A percentile compares a stretch with the other conserved stretches of the same genome.
These are phyloP conservation scores for Taphrorychus bicolor DNA, from an alignment of 2,888 invertebrate genomes.

Conservation along the genomic window DNA sequence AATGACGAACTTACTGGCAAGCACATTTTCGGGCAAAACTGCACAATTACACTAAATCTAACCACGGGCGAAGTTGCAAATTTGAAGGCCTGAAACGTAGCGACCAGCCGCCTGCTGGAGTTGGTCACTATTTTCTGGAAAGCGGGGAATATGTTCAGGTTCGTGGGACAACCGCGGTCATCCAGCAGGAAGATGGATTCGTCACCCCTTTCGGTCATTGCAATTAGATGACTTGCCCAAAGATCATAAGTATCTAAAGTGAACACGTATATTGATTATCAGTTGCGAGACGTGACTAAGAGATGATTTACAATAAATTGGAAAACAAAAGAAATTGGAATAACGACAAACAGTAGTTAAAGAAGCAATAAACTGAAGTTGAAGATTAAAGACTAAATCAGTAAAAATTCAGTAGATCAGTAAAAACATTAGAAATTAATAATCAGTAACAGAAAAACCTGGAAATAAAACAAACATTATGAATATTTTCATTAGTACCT, in stretches of 20 bases:
- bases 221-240: slow-evolving; percentile 79
- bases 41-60: slow-evolving; percentile 81
- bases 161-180: slow-evolving; percentile 81
- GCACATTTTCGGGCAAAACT: slow-evolving; percentile 79
- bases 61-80: slow-evolving; percentile 86
- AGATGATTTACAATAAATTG: too few relatives aligned
- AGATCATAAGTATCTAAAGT: slow-evolving; percentile 66
- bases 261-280: too few relatives aligned
- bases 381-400: too few relatives aligned
- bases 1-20: slow-evolving; percentile 62
- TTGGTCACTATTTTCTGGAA: slow-evolving; percentile 57
- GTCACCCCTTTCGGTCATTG: slow-evolving; percentile 77
- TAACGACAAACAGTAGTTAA: too few relatives aligned
- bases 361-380: too few relatives aligned
- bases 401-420: too few relatives aligned
- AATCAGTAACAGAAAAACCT: too few relatives aligned
- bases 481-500: slow-evolving; percentile 8
- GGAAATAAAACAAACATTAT: too few relatives aligned
- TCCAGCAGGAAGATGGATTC: slow-evolving; percentile 79
- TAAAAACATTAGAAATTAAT: too few relatives aligned
- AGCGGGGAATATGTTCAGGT: slow-evolving; percentile 64
- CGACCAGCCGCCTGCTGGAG: slow-evolving; percentile 59
- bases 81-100: slow-evolving; percentile 83
- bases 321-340: too few relatives aligned
- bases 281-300: too few relatives aligned